Conservation (phyloP, 2,888 invertebrate genomes). For the Pyrocoelia pectoralis region DNA sequence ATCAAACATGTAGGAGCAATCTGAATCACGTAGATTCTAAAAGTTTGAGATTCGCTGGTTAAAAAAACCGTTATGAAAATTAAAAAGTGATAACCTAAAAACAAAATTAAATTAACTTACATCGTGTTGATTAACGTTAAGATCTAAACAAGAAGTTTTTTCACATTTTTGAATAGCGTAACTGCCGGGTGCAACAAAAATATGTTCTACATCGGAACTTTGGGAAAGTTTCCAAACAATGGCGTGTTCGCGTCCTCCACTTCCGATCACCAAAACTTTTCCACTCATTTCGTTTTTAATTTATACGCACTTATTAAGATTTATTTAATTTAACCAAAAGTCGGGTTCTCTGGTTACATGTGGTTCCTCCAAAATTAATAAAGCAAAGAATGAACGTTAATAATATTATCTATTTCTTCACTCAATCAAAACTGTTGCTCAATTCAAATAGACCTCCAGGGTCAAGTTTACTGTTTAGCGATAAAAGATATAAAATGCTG, state of each 20-base stretch:
- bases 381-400: too few species aligned
- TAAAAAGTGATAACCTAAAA: background rate
- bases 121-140: slow-evolving; percentile 74
- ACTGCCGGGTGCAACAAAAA: slow-evolving; percentile 91
- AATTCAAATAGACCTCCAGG: too few species aligned
- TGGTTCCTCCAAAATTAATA: too few species aligned
- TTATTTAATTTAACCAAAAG: too few species aligned
- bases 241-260: slow-evolving; percentile 96
- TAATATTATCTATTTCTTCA: too few species aligned
- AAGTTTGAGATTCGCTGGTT: background rate
- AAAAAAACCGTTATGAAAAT: background rate
- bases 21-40: too few species aligned
- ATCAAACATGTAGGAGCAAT: too few species aligned
- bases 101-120: slow-evolving; percentile 60
- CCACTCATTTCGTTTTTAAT: slow-evolving; percentile 58
- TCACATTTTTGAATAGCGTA: slow-evolving; percentile 75
- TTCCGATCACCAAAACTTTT: slow-evolving; percentile 84
- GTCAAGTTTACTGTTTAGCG: too few species aligned
- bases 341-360: too few species aligned
- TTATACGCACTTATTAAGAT: too few species aligned
- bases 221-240: slow-evolving; percentile 92
- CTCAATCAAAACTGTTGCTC: too few species aligned
- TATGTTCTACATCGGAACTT: slow-evolving; percentile 72
- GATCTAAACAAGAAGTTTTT: slow-evolving; percentile 72
- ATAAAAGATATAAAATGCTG: too few species aligned